Percentiles rank a stretch among this genome's conserved stretches.
Evolutionary conservation across 2,797 vertebrate species (phyloP).

Genomic region (Arnoldichthys spilopterus): DNA sequence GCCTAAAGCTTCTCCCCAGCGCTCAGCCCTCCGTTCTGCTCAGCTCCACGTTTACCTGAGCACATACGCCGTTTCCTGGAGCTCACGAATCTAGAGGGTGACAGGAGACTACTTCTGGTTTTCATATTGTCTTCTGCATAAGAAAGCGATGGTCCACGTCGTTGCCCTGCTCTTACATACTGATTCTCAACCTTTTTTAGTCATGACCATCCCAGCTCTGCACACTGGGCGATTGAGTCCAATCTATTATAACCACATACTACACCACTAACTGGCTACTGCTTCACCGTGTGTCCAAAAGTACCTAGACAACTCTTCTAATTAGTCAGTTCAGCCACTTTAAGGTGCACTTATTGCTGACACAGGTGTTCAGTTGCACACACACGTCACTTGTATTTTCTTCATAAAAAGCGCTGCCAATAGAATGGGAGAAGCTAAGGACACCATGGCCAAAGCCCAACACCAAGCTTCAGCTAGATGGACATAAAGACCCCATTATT

Average conservation of each 20-base stretch:
- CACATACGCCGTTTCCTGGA: conserved; percentile 24
- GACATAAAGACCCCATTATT: background rate
- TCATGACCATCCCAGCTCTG: too few species aligned
- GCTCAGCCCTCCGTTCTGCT: conserved; percentile 13
- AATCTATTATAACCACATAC: background rate
- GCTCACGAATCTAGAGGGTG: conserved; percentile 4
- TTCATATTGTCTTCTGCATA: background rate
- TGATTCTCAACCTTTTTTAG: background rate
- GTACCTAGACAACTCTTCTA: background rate
- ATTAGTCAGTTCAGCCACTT: background rate
- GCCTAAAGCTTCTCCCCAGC: conserved; percentile 44
- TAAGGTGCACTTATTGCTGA: background rate
- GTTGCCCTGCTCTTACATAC: background rate
- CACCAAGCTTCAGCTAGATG: background rate
- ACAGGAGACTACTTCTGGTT: background rate
- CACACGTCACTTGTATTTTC: too few species aligned
- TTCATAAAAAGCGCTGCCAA: too few species aligned
- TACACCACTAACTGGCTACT: background rate
- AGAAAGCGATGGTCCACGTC: background rate
- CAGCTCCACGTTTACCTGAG: conserved; percentile 35
- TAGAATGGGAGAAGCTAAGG: background rate
- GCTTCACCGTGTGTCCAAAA: background rate
- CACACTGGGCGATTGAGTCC: too few species aligned
- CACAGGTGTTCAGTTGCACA: background rate
- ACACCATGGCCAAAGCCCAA: too few species aligned